These are phyloP conservation scores for Heliconius congener DNA, from an alignment of 1,140 invertebrate genomes.

Conservation along the genomic window DNA sequence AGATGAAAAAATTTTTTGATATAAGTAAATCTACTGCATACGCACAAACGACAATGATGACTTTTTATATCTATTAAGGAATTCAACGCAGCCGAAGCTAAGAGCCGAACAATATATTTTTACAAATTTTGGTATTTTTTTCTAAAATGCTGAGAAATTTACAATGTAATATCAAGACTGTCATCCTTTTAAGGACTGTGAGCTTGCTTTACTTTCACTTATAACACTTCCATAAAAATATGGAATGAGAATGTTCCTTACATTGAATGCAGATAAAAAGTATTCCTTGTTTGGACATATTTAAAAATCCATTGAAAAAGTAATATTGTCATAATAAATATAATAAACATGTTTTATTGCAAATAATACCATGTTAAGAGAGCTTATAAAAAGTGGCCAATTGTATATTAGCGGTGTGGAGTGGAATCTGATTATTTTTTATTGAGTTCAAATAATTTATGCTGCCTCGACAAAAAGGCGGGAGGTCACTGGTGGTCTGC, in stretches of 20 bases:
- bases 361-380: background rate
- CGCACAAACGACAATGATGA: too few species aligned
- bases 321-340: background rate
- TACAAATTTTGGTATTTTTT: background rate
- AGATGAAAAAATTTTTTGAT: too few species aligned
- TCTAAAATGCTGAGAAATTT: background rate
- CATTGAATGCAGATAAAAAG: background rate
- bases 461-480: too few species aligned
- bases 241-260: background rate
- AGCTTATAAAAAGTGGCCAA: background rate
- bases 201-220: conserved; percentile 6
- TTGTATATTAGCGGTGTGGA: background rate
- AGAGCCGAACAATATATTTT: too few species aligned
- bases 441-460: too few species aligned
- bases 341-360: background rate
- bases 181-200: background rate
- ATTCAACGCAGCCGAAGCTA: too few species aligned
- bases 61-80: too few species aligned
- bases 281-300: background rate
- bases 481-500: too few species aligned
- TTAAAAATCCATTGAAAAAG: background rate
- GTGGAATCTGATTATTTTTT: too few species aligned
- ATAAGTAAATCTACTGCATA: too few species aligned
- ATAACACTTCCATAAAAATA: conserved; percentile 4
- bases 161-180: background rate